phyloP scores from a whole-genome alignment of 2,888 invertebrate species.

The Sarcophaga variegata region DNA sequence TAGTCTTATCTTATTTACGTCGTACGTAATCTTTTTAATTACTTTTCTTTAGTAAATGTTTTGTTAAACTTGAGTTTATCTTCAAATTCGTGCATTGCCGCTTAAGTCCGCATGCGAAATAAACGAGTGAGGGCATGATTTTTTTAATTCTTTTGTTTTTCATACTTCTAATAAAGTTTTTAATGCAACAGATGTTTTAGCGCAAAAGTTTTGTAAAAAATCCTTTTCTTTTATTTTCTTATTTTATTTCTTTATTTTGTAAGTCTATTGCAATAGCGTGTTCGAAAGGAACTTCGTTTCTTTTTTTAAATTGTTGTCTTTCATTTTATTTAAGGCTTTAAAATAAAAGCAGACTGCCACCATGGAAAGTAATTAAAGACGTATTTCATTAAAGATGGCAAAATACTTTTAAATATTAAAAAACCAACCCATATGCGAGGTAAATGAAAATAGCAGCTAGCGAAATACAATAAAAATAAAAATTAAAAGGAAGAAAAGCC shows the following conservation, averaged over 20 bases:
- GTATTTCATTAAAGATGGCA: conserved; percentile 1
- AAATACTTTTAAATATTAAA: not conserved
- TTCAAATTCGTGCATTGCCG: not conserved
- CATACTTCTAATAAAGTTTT: conserved; percentile 35
- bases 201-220: conserved; percentile 35
- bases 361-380: conserved; percentile 39
- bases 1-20: not conserved
- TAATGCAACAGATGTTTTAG: conserved; percentile 56
- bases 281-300: too few relatives aligned
- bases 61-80: conserved; percentile 41
- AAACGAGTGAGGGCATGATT: not conserved
- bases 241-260: not conserved
- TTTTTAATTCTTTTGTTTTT: not conserved
- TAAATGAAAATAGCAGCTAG: too few relatives aligned
- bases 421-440: too few relatives aligned
- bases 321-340: not conserved
- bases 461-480: too few relatives aligned
- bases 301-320: too few relatives aligned
- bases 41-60: conserved; percentile 54
- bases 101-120: not conserved
- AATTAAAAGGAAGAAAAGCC: too few relatives aligned
- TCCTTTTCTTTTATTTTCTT: not conserved
- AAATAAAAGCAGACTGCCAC: not conserved
- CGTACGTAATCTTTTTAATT: conserved; percentile 40
- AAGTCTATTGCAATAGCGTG: not conserved